Percentiles rank a stretch among this genome's conserved stretches.
Conservation (phyloP, 2,113 vertebrate species). For the Hyla sarda region DNA sequence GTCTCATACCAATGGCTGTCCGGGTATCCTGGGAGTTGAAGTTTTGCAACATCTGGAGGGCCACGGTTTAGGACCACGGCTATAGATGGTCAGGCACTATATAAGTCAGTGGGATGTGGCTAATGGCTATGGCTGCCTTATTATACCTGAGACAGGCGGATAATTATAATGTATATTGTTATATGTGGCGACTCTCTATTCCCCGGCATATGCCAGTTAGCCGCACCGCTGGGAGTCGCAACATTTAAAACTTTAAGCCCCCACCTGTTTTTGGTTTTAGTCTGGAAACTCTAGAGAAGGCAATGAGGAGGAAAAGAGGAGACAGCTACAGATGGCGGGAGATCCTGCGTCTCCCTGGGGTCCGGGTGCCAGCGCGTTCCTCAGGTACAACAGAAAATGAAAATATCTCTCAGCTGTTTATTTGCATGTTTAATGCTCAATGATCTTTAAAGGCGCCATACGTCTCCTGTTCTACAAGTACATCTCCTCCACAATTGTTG, state of each 20-base stretch:
- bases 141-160: neutral
- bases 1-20: no score
- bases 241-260: constrained; percentile 7
- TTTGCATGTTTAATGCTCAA: neutral
- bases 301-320: constrained; percentile 6
- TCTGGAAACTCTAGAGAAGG: neutral
- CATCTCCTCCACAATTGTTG: neutral
- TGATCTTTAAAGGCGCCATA: neutral
- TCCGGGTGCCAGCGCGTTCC: neutral
- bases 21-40: no score
- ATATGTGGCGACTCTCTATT: neutral
- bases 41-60: no score
- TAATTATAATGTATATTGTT: neutral
- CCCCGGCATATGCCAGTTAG: neutral
- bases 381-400: constrained; percentile 26
- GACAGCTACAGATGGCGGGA: constrained; percentile 12
- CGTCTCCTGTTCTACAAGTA: neutral
- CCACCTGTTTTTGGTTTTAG: neutral
- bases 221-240: neutral
- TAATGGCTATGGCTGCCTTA: neutral
- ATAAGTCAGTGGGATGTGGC: neutral
- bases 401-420: constrained; percentile 10
- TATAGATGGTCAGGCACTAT: neutral
- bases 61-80: no score
- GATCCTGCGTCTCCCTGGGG: neutral